Percentiles rank a stretch among this genome's conserved stretches.
Evolutionary conservation across 2,113 vertebrate species (phyloP).

Genomic region (Philantomba maxwellii): DNA sequence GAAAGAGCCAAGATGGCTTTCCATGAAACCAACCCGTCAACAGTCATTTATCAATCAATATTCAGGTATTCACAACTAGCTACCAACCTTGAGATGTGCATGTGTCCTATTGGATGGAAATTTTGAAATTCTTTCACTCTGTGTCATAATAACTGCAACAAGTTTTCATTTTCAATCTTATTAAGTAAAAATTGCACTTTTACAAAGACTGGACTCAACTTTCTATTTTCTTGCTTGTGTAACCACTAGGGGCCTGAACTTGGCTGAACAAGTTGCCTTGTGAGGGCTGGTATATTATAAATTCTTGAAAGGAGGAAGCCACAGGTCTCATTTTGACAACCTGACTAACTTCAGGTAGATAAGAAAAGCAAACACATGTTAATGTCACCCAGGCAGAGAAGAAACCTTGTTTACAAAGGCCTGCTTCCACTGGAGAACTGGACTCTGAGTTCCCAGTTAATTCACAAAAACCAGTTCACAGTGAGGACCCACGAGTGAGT

Average conservation of each 20-base stretch:
- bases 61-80: background rate
- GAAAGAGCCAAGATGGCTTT: background rate
- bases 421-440: background rate
- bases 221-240: background rate
- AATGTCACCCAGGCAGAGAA: background rate
- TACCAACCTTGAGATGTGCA: background rate
- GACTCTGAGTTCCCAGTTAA: background rate
- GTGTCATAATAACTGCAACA: background rate
- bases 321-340: conserved; percentile 31
- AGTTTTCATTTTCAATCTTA: conserved; percentile 47
- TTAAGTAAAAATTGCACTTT: conserved; percentile 11
- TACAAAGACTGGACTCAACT: background rate
- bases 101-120: background rate
- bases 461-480: background rate
- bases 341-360: background rate
- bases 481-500: background rate
- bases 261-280: background rate
- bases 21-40: background rate
- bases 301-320: background rate
- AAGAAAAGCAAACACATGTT: conserved; percentile 45
- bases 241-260: background rate
- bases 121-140: conserved; percentile 35
- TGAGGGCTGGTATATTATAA: conserved; percentile 1
- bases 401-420: background rate
- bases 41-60: background rate